A percentile compares a stretch with the other conserved stretches of the same genome.
Conservation (phyloP, 1,140 invertebrate species). For the Vanessa tameamea region DNA sequence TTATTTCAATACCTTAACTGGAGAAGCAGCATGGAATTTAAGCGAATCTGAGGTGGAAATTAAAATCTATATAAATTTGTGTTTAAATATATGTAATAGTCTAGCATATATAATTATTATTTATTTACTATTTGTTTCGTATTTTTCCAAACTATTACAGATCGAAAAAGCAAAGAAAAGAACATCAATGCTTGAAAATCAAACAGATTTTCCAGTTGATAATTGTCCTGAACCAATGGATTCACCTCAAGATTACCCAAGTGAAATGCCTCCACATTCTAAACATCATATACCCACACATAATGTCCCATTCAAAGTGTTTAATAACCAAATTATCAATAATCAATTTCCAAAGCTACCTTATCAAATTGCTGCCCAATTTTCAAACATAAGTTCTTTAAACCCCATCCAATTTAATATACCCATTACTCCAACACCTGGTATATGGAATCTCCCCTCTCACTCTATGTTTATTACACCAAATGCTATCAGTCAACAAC, state of each 20-base stretch:
- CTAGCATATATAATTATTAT: too few relatives aligned
- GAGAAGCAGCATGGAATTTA: constrained; percentile 59
- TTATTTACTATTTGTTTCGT: too few relatives aligned
- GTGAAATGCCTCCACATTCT: not conserved
- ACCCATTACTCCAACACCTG: constrained; percentile 20
- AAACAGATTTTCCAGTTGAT: constrained; percentile 34
- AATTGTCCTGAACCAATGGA: constrained; percentile 54
- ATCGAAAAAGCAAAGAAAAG: constrained; percentile 49
- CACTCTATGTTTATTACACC: constrained; percentile 34
- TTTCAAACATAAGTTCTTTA: not conserved
- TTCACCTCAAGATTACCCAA: constrained; percentile 43
- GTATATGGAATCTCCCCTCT: constrained; percentile 39
- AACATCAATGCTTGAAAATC: constrained; percentile 35
- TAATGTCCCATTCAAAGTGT: constrained; percentile 25
- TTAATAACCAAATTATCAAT: constrained; percentile 35
- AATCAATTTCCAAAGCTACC: constrained; percentile 27
- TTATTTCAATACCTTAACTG: constrained; percentile 62
- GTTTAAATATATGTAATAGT: too few relatives aligned
- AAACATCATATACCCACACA: not conserved
- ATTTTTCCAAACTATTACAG: constrained; percentile 35
- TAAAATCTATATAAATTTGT: too few relatives aligned
- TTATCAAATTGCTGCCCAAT: not conserved
- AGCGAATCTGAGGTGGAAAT: constrained; percentile 48
- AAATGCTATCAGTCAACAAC: constrained; percentile 10
- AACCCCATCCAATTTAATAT: constrained; percentile 30